A percentile compares a stretch with the other conserved stretches of the same genome.
Conservation (phyloP, 2,797 vertebrate genomes). For the Hyperoplus lanceolatus region DNA sequence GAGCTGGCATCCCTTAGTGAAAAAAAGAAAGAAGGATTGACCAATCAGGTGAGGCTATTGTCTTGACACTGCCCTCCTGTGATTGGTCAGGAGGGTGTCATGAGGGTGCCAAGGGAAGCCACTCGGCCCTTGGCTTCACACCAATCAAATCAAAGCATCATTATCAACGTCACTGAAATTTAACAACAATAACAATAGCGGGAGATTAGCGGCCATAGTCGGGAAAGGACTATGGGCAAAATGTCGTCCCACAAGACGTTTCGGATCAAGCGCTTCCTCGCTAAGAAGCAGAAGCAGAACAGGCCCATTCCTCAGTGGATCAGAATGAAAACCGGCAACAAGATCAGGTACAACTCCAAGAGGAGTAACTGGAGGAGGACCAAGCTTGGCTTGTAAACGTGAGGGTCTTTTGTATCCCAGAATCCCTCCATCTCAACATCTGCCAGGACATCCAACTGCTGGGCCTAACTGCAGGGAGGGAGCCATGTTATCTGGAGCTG, state of each 20-base stretch:
- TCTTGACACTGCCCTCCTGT: too few relatives aligned
- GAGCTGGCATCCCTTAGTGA: too few relatives aligned
- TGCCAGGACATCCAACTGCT: slow-evolving; percentile 72
- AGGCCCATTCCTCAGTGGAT: slow-evolving; percentile 99
- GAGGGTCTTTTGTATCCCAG: slow-evolving; percentile 53
- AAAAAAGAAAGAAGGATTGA: too few relatives aligned
- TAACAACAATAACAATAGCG: too few relatives aligned
- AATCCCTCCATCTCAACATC: slow-evolving; percentile 46
- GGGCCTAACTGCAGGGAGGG: slow-evolving; percentile 58
- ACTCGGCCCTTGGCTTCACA: too few relatives aligned
- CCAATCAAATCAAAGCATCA: too few relatives aligned
- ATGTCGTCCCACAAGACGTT: slow-evolving; percentile 99
- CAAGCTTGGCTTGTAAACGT: slow-evolving; percentile 89
- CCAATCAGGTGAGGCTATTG: too few relatives aligned
- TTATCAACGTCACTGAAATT: too few relatives aligned
- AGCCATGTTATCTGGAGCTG: slow-evolving; percentile 70
- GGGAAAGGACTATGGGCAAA: slow-evolving; percentile 38
- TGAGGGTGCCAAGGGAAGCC: too few relatives aligned
- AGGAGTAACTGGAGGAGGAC: slow-evolving; percentile 97
- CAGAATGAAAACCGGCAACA: slow-evolving; percentile 99
- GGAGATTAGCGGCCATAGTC: slow-evolving; percentile 77
- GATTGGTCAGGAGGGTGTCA: too few relatives aligned
- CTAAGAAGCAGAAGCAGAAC: slow-evolving; percentile 99
- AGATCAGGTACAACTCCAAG: slow-evolving; percentile 99
- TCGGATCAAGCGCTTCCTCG: slow-evolving; percentile 98